Percentiles rank a stretch among this genome's conserved stretches.
These are phyloP conservation scores for Lathronympha strigana DNA, from an alignment of 2,888 invertebrate species.

Conservation along the genomic window DNA sequence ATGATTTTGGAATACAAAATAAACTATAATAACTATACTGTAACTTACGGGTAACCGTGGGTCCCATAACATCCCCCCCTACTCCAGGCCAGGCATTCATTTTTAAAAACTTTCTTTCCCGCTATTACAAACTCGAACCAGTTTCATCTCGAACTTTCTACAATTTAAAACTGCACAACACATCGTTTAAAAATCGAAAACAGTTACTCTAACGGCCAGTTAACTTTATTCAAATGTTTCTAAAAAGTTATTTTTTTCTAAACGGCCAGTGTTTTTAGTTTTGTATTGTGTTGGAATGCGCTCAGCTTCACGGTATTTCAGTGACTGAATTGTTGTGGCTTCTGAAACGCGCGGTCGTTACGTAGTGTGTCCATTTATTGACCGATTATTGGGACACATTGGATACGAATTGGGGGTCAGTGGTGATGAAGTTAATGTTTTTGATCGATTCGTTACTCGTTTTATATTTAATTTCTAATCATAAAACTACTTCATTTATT, in stretches of 20 bases:
- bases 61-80: slow-evolving; percentile 70
- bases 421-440: slow-evolving; percentile 2
- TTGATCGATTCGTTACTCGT: too few species aligned
- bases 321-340: slow-evolving; percentile 66
- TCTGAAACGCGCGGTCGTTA: slow-evolving; percentile 52
- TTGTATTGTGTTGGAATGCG: slow-evolving; percentile 47
- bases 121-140: slow-evolving; percentile 19
- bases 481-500: too few species aligned
- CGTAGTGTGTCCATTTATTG: slow-evolving; percentile 35
- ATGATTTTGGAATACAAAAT: too few species aligned
- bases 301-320: slow-evolving; percentile 59
- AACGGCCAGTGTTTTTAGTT: slow-evolving; percentile 18
- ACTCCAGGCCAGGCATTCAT: slow-evolving; percentile 75
- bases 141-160: slow-evolving; percentile 12
- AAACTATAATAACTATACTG: background rate
- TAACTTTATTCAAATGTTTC: background rate
- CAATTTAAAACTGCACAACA: slow-evolving; percentile 18
- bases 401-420: background rate
- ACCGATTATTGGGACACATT: slow-evolving; percentile 19
- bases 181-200: slow-evolving; percentile 29
- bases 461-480: too few species aligned
- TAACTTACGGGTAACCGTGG: slow-evolving; percentile 70
- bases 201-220: background rate
- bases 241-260: background rate
- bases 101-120: slow-evolving; percentile 40